These are phyloP conservation scores for Sceloporus tristichus DNA, from an alignment of 2,113 vertebrate species.

Conservation along the genomic window DNA sequence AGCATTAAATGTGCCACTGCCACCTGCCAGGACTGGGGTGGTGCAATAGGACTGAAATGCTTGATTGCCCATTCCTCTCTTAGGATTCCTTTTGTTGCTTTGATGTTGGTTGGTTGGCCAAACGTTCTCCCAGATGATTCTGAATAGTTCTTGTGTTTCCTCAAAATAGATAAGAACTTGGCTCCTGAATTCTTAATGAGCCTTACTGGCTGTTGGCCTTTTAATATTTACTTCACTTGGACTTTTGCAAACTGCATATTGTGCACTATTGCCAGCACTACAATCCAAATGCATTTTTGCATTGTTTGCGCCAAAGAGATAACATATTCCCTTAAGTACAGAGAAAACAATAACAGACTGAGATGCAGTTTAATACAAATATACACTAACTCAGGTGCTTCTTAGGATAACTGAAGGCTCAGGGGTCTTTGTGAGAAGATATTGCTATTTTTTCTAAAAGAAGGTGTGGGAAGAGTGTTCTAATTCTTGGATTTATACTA, in stretches of 20 bases:
- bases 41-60: no score
- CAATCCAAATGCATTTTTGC: conserved; percentile 22
- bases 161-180: conserved; percentile 22
- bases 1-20: no score
- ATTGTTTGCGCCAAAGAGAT: conserved; percentile 34
- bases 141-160: background rate
- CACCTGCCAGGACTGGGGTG: no score
- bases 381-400: background rate
- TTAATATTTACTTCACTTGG: conserved; percentile 26
- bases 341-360: conserved; percentile 12
- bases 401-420: background rate
- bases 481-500: background rate
- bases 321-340: conserved; percentile 28
- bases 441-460: background rate
- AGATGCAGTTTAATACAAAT: conserved; percentile 19
- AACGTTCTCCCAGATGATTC: background rate
- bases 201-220: conserved; percentile 31
- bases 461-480: background rate
- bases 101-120: background rate
- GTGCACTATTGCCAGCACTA: conserved; percentile 18
- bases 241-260: conserved; percentile 24
- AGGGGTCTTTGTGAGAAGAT: background rate
- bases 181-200: conserved; percentile 28
- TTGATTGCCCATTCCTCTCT: no score
- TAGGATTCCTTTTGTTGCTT: background rate